These are phyloP conservation scores for Ictidomys tridecemlineatus DNA, from an alignment of 2,113 vertebrate species.

Conservation along the genomic window DNA sequence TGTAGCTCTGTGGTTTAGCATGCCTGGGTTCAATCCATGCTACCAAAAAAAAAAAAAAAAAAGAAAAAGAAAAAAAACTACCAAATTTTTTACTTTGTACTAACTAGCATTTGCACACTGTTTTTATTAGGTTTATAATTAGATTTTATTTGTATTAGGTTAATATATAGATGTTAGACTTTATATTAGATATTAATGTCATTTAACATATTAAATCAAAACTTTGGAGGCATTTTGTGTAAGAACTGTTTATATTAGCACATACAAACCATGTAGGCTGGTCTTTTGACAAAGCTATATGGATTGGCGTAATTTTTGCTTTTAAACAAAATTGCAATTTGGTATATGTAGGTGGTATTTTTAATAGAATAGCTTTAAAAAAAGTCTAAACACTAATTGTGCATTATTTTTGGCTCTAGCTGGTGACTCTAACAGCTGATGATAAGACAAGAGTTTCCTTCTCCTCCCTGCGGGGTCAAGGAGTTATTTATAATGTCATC, in stretches of 20 bases:
- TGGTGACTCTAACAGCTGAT: slow-evolving; percentile 88
- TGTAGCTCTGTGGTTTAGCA: no score
- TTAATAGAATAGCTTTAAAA: not conserved
- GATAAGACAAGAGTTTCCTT: slow-evolving; percentile 90
- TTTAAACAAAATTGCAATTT: slow-evolving; percentile 8
- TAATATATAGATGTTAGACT: no score
- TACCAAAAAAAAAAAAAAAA: no score
- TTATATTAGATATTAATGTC: not conserved
- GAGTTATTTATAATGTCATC: slow-evolving; percentile 95
- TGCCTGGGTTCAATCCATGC: no score
- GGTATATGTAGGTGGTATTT: not conserved
- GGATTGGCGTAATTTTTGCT: not conserved
- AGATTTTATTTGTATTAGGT: no score
- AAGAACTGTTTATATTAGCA: not conserved
- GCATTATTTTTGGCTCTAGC: slow-evolving; percentile 84
- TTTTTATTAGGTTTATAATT: not conserved
- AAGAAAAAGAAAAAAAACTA: no score
- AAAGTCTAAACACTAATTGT: not conserved
- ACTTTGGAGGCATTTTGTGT: not conserved
- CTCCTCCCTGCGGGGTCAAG: slow-evolving; percentile 94
- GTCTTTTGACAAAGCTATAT: not conserved
- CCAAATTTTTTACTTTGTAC: not conserved
- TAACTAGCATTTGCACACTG: not conserved
- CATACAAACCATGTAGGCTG: not conserved
- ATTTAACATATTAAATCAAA: not conserved